A percentile compares a stretch with the other conserved stretches of the same genome.
Conservation (phyloP, 2,888 invertebrate species). For the Rhabditophanes sp. region DNA sequence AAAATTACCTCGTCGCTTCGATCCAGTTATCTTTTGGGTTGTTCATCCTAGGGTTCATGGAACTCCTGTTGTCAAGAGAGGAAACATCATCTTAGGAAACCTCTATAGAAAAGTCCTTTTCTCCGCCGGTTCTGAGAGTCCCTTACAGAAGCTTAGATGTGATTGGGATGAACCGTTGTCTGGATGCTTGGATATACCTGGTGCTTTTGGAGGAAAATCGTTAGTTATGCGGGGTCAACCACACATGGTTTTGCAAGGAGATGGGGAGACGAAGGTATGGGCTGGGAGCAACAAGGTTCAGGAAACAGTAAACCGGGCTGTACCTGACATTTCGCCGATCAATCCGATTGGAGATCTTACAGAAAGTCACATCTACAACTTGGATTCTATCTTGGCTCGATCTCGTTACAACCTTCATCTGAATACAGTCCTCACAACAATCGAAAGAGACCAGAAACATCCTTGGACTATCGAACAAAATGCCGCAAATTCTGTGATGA, state of each 20-base stretch:
- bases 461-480: conserved; percentile 42
- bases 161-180: conserved; percentile 26
- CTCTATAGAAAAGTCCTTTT: conserved; percentile 25
- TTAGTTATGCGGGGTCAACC: conserved; percentile 36
- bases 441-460: conserved; percentile 39
- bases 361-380: conserved; percentile 31
- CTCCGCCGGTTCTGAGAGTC: conserved; percentile 15
- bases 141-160: conserved; percentile 12
- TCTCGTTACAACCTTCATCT: conserved; percentile 13
- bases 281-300: conserved; percentile 21
- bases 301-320: conserved; percentile 8
- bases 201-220: conserved; percentile 17
- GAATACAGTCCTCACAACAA: conserved; percentile 26
- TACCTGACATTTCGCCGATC: conserved; percentile 32
- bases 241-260: conserved; percentile 26
- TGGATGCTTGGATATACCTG: conserved; percentile 13
- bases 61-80: conserved; percentile 32
- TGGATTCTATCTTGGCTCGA: conserved; percentile 19
- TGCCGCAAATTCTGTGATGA: conserved; percentile 34
- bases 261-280: conserved; percentile 12
- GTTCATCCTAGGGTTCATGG: conserved; percentile 27
- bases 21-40: conserved; percentile 41
- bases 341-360: conserved; percentile 34
- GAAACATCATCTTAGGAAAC: conserved; percentile 37
- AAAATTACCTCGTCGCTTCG: conserved; percentile 16